Evolutionary conservation across 2,797 vertebrate genomes (phyloP), one percentile per base, ranked within the genome.

Genomic region (Sebastes kiyomatsui): DNA sequence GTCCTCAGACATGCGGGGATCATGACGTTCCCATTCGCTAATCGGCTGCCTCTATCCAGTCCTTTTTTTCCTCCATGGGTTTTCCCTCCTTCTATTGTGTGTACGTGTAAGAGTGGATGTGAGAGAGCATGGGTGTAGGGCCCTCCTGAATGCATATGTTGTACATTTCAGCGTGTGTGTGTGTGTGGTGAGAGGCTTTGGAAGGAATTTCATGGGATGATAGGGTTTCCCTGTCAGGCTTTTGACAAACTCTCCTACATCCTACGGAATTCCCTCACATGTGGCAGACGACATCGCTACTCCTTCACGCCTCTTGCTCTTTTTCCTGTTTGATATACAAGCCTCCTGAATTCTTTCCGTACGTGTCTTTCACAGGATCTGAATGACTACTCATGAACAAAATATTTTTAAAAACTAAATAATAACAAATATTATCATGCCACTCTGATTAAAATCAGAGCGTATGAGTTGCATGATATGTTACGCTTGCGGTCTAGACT

Each of bases 171-270:
- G 78, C 32, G 4, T 56, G 76, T 59, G 64, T 72, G 74, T 79
- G 77, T 49, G 52, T 62, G 60, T 73, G 71, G 85, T 82, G 77
- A 81, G 84, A 75, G 86, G 82, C 70, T 86, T 61, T 87, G 90
- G 90, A 90, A 91, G 65, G 87, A 92, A 92, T 93, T 81, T 87
- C 32, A 20, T 71, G 86, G 75, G 84, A 92, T 90, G 90, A 90
- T 84, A 82, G 93, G 92, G 90, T 93, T 94, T 94, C 93, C 94
- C 92, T 90, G 80, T 88, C 90, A 77, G 80, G 80, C 79, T 79
- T 77, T 86, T 85, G 86, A 91, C 87, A 86, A 89, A 89, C 86
- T 83, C 77, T 58, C 74, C 66, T 35, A 72, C 81, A 86, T 88
- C 90, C 87, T 75, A 68, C 11, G 75, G 92, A 91, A 87, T 92